These are phyloP conservation scores for Nanorana parkeri DNA, from an alignment of 2,113 vertebrate genomes.

Conservation along the genomic window DNA sequence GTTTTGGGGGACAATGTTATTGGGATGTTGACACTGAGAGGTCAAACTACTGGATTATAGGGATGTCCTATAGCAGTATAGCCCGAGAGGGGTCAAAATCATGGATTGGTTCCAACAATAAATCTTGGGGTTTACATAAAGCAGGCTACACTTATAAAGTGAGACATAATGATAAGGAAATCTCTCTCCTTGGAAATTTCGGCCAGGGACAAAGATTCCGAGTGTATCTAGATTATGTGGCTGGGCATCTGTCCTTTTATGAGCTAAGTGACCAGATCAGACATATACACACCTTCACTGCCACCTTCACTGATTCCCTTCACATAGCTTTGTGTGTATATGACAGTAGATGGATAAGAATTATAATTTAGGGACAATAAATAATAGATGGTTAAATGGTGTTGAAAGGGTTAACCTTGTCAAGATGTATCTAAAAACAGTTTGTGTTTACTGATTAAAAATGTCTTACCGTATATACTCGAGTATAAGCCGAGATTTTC, in stretches of 20 bases:
- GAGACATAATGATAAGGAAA: neutral
- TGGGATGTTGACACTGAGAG: slow-evolving; percentile 9
- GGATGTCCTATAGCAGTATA: slow-evolving; percentile 7
- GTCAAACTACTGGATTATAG: neutral
- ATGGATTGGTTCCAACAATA: neutral
- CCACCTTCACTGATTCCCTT: slow-evolving; percentile 16
- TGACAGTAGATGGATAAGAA: slow-evolving; percentile 4
- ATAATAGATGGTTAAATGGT: too few species aligned
- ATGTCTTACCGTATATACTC: too few species aligned
- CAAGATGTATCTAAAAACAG: too few species aligned
- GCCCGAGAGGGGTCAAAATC: neutral
- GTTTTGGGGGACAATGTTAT: neutral
- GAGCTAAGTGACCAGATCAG: slow-evolving; percentile 15
- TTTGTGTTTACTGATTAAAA: too few species aligned
- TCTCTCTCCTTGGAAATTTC: neutral
- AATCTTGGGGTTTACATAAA: slow-evolving; percentile 5
- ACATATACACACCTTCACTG: slow-evolving; percentile 29
- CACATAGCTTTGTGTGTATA: neutral
- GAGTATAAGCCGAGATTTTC: too few species aligned
- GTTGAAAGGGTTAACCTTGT: too few species aligned
- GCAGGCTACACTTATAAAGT: neutral
- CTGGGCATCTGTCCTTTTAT: slow-evolving; percentile 15
- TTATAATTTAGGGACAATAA: neutral
- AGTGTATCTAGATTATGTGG: slow-evolving; percentile 10
- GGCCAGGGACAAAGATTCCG: neutral